Evolutionary conservation across 1,140 invertebrate species (phyloP).

Genomic region (Acromyrmex heyeri): DNA sequence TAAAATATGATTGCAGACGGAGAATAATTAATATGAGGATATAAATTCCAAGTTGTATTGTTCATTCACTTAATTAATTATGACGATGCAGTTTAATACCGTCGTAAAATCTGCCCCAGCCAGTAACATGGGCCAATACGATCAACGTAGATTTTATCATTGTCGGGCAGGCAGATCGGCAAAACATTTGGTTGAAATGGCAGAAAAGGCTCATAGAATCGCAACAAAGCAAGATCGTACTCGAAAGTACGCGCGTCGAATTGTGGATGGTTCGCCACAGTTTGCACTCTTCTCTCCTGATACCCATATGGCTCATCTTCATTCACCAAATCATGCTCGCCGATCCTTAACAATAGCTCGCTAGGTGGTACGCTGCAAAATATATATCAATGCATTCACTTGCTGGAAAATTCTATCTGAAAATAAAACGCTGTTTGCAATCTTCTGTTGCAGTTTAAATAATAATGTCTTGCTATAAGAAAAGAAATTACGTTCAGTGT

Average conservation of each 20-base stretch:
- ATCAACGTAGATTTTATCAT: constrained; percentile 94
- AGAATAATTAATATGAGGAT: background rate
- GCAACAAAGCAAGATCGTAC: constrained; percentile 93
- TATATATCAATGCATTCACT: too few species aligned
- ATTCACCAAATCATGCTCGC: constrained; percentile 95
- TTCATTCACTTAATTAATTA: background rate
- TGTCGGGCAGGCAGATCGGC: constrained; percentile 95
- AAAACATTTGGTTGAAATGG: constrained; percentile 96
- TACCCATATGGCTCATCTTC: constrained; percentile 94
- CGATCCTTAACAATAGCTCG: constrained; percentile 77
- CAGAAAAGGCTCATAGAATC: constrained; percentile 95
- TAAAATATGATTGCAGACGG: too few species aligned
- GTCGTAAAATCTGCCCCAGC: constrained; percentile 97
- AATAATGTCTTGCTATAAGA: too few species aligned
- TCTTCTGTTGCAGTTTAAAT: too few species aligned
- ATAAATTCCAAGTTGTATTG: background rate
- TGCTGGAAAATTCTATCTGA: too few species aligned
- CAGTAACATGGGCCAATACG: constrained; percentile 96
- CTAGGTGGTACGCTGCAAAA: too few species aligned
- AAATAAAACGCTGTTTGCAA: too few species aligned
- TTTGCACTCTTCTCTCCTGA: constrained; percentile 96
- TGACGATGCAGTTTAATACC: constrained; percentile 85
- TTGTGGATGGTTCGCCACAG: constrained; percentile 96
- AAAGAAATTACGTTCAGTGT: too few species aligned
- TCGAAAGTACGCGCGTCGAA: constrained; percentile 97